Evolutionary conservation across 2,797 vertebrate genomes (phyloP).

Genomic region (Enteromius paludinosus): DNA sequence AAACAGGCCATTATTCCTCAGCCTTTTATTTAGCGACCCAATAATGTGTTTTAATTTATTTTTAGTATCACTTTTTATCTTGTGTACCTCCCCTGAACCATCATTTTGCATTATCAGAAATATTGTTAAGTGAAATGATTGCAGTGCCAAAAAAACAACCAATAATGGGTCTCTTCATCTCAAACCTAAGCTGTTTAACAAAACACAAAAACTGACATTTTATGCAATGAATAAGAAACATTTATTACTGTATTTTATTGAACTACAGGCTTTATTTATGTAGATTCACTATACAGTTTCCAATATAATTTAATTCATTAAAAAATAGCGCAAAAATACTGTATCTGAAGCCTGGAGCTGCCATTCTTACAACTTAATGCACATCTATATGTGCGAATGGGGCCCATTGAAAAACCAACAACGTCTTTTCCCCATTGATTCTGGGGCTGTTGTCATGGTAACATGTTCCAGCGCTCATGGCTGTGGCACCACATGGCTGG

Average conservation of each 20-base stretch:
- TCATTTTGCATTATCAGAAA: neutral
- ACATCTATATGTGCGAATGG: slow-evolving; percentile 18
- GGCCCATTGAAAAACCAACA: slow-evolving; percentile 51
- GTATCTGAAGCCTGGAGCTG: neutral
- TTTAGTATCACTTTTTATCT: neutral
- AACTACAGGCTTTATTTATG: neutral
- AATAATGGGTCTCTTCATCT: neutral
- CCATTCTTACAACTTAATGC: neutral
- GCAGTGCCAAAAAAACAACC: neutral
- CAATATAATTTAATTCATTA: neutral
- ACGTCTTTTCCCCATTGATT: slow-evolving; percentile 51
- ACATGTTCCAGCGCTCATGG: slow-evolving; percentile 52
- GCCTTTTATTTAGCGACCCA: slow-evolving; percentile 17
- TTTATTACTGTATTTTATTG: neutral
- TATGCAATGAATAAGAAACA: neutral
- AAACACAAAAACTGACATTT: neutral
- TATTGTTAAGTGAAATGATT: neutral
- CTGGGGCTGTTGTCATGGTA: slow-evolving; percentile 60
- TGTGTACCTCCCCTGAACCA: neutral
- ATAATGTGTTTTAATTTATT: slow-evolving; percentile 20
- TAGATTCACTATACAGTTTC: neutral
- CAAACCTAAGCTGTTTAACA: neutral
- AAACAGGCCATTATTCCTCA: slow-evolving; percentile 39
- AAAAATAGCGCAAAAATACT: neutral
- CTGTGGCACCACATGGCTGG: slow-evolving; percentile 55